phyloP scores from a whole-genome alignment of 1,140 invertebrate species.

The Drusus annulatus region DNA sequence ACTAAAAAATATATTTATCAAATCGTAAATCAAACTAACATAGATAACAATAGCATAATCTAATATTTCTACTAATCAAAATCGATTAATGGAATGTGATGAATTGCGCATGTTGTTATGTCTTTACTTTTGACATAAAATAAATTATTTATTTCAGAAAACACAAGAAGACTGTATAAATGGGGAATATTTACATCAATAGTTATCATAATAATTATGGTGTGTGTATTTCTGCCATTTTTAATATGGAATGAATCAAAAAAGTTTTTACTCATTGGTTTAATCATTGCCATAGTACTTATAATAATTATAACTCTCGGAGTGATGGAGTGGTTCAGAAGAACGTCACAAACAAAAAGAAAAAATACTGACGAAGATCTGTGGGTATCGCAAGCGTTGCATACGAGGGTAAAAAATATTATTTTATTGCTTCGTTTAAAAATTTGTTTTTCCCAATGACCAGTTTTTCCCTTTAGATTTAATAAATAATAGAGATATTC shows the following conservation, averaged over 20 bases:
- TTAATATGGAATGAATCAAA: slow-evolving; percentile 40
- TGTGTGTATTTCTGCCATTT: slow-evolving; percentile 45
- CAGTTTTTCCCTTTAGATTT: too few species aligned
- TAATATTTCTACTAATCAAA: too few species aligned
- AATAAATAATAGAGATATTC: too few species aligned
- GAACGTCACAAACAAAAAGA: slow-evolving; percentile 41
- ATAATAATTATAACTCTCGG: slow-evolving; percentile 42
- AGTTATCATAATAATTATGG: slow-evolving; percentile 29
- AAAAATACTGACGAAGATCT: slow-evolving; percentile 16
- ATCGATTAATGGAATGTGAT: too few species aligned
- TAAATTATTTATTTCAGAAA: slow-evolving; percentile 26
- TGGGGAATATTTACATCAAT: slow-evolving; percentile 42
- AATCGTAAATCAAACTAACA: too few species aligned
- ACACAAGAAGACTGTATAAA: slow-evolving; percentile 25
- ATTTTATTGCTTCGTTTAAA: background rate
- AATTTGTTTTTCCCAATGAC: background rate
- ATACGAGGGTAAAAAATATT: slow-evolving; percentile 40
- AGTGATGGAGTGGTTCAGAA: slow-evolving; percentile 49
- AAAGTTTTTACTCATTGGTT: slow-evolving; percentile 42
- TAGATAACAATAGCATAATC: too few species aligned
- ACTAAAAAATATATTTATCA: too few species aligned
- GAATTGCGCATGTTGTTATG: background rate
- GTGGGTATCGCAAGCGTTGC: slow-evolving; percentile 41
- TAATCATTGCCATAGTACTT: slow-evolving; percentile 42
- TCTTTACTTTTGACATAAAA: background rate